These are phyloP conservation scores for Caiman crocodilus DNA, from an alignment of 2,797 vertebrate species.

Conservation along the genomic window DNA sequence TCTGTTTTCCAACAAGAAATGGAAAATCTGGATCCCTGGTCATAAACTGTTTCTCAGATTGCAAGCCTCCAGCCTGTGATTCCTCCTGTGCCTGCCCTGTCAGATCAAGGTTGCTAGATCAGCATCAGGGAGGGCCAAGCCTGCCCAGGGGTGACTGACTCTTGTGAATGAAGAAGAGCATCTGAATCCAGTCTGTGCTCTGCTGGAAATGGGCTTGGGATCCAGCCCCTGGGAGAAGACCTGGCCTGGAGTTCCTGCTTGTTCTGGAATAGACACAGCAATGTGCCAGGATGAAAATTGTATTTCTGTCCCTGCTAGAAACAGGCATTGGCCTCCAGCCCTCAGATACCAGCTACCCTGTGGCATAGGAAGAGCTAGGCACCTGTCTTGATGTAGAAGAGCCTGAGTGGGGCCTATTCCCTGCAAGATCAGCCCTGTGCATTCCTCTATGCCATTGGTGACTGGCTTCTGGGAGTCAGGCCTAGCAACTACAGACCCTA, in stretches of 20 bases:
- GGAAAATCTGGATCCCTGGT: too few species aligned
- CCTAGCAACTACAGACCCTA: background rate
- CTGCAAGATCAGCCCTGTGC: background rate
- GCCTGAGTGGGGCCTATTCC: background rate
- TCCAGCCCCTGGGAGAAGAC: background rate
- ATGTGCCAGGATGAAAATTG: background rate
- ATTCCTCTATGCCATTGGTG: background rate
- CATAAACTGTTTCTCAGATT: too few species aligned
- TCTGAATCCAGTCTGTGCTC: background rate
- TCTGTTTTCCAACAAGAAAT: too few species aligned
- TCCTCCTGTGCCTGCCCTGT: background rate
- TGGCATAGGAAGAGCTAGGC: background rate
- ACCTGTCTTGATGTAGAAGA: background rate
- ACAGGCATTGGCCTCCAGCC: background rate
- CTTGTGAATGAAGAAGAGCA: background rate
- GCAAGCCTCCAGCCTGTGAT: background rate
- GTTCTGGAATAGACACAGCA: background rate
- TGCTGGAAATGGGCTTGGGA: background rate
- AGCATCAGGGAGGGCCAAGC: background rate
- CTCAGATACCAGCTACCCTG: background rate
- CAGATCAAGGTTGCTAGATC: background rate
- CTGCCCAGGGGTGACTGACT: background rate
- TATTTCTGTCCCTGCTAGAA: background rate
- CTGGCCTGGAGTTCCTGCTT: background rate
- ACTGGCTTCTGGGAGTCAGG: background rate